Percentiles rank a stretch among this genome's conserved stretches.
Evolutionary conservation across 2,113 vertebrate genomes (phyloP).

Genomic region (Crypturellus undulatus): DNA sequence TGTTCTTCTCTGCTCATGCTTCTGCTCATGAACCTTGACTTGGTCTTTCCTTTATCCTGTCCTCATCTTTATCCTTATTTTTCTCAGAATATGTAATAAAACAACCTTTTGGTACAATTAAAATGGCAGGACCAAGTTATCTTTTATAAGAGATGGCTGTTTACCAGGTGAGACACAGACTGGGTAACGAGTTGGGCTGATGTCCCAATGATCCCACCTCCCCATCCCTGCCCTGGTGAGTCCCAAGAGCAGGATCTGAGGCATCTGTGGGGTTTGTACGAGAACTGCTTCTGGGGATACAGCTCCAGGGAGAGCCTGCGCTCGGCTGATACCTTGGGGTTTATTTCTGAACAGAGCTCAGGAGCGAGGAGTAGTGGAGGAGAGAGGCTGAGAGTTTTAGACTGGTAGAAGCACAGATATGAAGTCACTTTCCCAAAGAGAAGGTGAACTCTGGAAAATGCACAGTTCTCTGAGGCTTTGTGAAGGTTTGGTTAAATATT

Average conservation of each 20-base stretch:
- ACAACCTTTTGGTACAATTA: not conserved
- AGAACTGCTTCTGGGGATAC: not conserved
- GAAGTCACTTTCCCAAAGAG: slow-evolving; percentile 1
- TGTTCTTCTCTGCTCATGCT: not conserved
- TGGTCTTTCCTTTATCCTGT: not conserved
- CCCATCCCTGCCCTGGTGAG: not conserved
- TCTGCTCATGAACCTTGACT: not conserved
- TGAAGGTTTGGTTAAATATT: not conserved
- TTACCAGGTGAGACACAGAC: not conserved
- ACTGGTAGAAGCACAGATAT: not conserved
- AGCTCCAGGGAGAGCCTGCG: not conserved
- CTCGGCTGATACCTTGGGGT: not conserved
- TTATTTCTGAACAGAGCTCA: not conserved
- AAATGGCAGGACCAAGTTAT: not conserved
- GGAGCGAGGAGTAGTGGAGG: not conserved
- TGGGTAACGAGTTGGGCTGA: not conserved
- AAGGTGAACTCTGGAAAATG: not conserved
- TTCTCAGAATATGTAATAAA: not conserved
- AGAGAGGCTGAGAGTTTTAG: not conserved
- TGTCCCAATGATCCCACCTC: not conserved
- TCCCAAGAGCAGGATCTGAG: not conserved
- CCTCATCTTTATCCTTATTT: not conserved
- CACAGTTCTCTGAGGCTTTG: not conserved
- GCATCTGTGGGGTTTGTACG: not conserved
- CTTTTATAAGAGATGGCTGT: not conserved